phyloP scores from a whole-genome alignment of 2,113 vertebrate genomes.

The Dermatemys mawii region DNA sequence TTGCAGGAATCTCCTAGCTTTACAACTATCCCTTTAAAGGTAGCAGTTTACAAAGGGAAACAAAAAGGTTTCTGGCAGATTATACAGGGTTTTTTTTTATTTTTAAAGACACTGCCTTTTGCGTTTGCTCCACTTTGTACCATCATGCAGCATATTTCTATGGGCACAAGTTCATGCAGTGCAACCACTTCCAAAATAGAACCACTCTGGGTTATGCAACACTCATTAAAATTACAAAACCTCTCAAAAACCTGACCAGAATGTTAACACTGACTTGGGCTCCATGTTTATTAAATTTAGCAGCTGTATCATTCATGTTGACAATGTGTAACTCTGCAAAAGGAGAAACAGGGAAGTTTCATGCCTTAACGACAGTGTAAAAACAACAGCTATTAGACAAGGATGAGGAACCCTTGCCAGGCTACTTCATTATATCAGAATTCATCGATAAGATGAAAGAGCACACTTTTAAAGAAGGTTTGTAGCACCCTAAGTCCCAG shows the following conservation, averaged over 20 bases:
- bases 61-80: not conserved
- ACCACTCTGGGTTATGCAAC: slow-evolving; percentile 58
- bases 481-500: not conserved
- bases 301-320: slow-evolving; percentile 61
- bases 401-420: not conserved
- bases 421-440: fast-evolving
- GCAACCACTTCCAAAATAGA: slow-evolving; percentile 60
- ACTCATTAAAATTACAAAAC: slow-evolving; percentile 49
- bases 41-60: not conserved
- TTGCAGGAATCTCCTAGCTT: not conserved
- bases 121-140: slow-evolving; percentile 16
- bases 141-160: slow-evolving; percentile 44
- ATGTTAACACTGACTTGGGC: slow-evolving; percentile 26
- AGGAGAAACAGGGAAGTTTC: not conserved
- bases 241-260: slow-evolving; percentile 24
- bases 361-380: slow-evolving; percentile 24
- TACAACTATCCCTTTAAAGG: not conserved
- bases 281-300: slow-evolving; percentile 14
- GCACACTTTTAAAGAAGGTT: not conserved
- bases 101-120: not conserved
- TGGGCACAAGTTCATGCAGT: slow-evolving; percentile 68
- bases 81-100: not conserved
- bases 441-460: not conserved
- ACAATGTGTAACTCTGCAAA: not conserved
- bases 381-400: not conserved